These are phyloP conservation scores for Rhamnusium bicolor DNA, from an alignment of 2,888 invertebrate species.

Conservation along the genomic window DNA sequence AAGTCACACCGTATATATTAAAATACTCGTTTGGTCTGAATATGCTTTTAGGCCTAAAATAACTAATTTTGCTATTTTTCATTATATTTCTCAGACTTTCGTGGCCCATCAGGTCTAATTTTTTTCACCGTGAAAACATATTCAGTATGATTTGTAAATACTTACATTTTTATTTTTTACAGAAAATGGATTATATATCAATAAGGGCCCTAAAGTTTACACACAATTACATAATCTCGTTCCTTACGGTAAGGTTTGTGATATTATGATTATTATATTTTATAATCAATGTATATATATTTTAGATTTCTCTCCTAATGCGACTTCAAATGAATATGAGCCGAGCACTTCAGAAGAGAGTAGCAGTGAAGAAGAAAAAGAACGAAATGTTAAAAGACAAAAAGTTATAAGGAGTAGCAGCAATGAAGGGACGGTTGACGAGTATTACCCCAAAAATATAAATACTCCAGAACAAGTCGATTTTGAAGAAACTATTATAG, in stretches of 20 bases:
- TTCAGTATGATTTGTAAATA: background rate
- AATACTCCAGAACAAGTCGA: background rate
- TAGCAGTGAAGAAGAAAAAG: background rate
- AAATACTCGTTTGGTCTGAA: too few species aligned
- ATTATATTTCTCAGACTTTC: too few species aligned
- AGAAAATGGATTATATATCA: background rate
- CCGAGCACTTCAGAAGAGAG: background rate
- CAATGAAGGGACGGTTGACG: background rate
- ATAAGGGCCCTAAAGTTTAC: background rate
- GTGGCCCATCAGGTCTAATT: too few species aligned
- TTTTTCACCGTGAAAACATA: too few species aligned
- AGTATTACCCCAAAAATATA: background rate
- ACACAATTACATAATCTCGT: background rate
- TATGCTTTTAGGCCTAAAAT: too few species aligned
- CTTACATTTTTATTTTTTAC: background rate
- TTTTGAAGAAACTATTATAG: background rate
- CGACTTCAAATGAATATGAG: background rate
- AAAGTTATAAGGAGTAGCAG: slow-evolving; percentile 1
- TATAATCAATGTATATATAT: background rate
- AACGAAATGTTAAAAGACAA: background rate
- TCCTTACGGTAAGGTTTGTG: background rate
- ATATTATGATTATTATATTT: background rate
- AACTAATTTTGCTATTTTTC: too few species aligned
- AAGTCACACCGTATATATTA: too few species aligned
- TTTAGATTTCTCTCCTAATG: background rate